Conservation (phyloP, 2,113 vertebrate species). For the Hydrolagus affinis region DNA sequence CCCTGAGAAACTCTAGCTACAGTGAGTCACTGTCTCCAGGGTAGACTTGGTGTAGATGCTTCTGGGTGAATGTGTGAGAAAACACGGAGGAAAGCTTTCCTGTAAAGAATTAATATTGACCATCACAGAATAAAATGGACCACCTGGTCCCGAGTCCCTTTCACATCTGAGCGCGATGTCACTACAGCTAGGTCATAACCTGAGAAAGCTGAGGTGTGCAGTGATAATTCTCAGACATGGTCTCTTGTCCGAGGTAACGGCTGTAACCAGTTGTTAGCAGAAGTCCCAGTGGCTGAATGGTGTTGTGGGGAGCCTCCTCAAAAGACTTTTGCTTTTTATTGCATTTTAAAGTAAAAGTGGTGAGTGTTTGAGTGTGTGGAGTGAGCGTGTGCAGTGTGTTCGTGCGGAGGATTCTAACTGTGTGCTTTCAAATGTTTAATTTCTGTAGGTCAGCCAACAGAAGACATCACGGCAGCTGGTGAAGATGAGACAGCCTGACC, state of each 20-base stretch:
- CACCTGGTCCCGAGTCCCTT: not conserved
- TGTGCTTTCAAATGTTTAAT: slow-evolving; percentile 61
- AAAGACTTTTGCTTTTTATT: slow-evolving; percentile 42
- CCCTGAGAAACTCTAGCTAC: too few species aligned
- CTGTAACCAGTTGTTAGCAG: slow-evolving; percentile 31
- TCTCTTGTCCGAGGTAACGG: slow-evolving; percentile 23
- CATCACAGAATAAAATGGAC: not conserved
- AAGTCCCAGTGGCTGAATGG: slow-evolving; percentile 4
- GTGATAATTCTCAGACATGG: slow-evolving; percentile 25
- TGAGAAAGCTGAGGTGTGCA: slow-evolving; percentile 20
- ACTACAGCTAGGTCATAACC: slow-evolving; percentile 20
- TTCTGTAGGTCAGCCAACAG: slow-evolving; percentile 56
- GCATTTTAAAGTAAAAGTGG: slow-evolving; percentile 46
- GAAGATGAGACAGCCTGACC: slow-evolving; percentile 61
- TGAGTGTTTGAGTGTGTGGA: slow-evolving; percentile 42
- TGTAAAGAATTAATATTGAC: slow-evolving; percentile 33
- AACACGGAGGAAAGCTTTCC: slow-evolving; percentile 12
- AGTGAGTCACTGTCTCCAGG: too few species aligned
- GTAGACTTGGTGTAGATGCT: too few species aligned
- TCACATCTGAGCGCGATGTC: slow-evolving; percentile 13
- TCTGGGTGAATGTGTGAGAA: too few species aligned
- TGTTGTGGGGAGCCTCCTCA: slow-evolving; percentile 21
- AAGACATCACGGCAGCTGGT: slow-evolving; percentile 70
- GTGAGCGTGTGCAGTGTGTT: slow-evolving; percentile 36
- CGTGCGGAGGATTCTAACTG: slow-evolving; percentile 45